Evolutionary conservation across 2,797 vertebrate genomes (phyloP).

Genomic region (Hybognathus amarus): DNA sequence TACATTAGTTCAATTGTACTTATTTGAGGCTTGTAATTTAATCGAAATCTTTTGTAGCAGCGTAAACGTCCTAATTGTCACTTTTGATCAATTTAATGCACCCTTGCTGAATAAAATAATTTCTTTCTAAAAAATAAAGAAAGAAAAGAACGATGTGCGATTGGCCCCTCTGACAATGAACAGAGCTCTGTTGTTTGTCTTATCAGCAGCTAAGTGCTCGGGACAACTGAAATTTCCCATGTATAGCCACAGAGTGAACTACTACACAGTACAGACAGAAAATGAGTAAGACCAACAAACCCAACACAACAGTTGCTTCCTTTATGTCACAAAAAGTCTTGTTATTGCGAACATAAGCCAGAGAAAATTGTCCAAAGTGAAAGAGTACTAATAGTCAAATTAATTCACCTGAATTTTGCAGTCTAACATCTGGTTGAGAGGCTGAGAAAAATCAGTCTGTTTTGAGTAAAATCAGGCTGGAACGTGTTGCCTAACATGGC

Average conservation of each 20-base stretch:
- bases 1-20: too few relatives aligned
- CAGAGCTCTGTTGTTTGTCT: conserved; percentile 44
- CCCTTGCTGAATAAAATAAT: background rate
- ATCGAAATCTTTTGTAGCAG: background rate
- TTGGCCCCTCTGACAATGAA: conserved; percentile 29
- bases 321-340: conserved; percentile 1
- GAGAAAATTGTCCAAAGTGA: background rate
- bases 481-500: conserved; percentile 26
- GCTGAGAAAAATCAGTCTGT: background rate
- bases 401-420: conserved; percentile 21
- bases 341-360: background rate
- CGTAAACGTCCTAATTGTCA: background rate
- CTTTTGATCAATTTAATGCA: background rate
- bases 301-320: conserved; percentile 16
- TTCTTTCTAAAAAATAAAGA: background rate
- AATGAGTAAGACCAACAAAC: conserved; percentile 3
- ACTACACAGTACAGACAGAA: conserved; percentile 9
- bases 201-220: conserved; percentile 41
- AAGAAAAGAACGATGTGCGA: background rate
- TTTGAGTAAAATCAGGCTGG: conserved; percentile 12
- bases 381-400: conserved; percentile 1
- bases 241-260: background rate
- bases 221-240: conserved; percentile 21
- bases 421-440: conserved; percentile 16
- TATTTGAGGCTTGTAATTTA: background rate